Base-by-base conservation (phyloP, 1,140 invertebrate species). In the Drosophila eugracilis region DNA sequence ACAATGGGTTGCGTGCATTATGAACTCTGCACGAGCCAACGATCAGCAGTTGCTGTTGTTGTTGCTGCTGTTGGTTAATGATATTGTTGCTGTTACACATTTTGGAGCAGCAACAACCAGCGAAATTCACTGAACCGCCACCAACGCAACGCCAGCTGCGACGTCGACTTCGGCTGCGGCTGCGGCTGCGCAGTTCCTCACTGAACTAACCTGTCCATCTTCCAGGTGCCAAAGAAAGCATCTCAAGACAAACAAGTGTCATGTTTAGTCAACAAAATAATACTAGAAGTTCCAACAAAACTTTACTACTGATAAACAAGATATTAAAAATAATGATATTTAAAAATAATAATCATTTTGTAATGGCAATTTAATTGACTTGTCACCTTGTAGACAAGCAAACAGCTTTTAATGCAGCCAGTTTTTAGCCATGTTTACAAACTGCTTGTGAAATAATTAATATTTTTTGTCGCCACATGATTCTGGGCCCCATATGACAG, bases 21-120 rank as follows among this genome's bases (percentile, higher is more conserved):
- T 85, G 81, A 85, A 86, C 83, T 86, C 76, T 85, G 83, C 81
- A 85, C 81, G 81, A 78, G 81, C 72, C 76, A 85, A 60, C 74
- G 80, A 80, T 78, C 80, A 47, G 36, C 41, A 19, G 48, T 47
- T 34, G 36, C 15, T 41, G 7, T 19, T 39, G 37, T 37, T 37
- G 14, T 37, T 2, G 36, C 60, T 62, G 63, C 52, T 66, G 49
- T 32, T 45, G 37, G 30, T 10, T 10, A 10, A 32, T 66, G 44
- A 26, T 37, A 30, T 52, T 73, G 49, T 26, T 57, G 28, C 37
- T 65, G 47, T 74, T 86, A 66, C 47, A 62, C 36, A 42, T 75
- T 77, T 55, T 66, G 48, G 49, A 67, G 45, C 59, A 52, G 39
- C 37, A 47, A 41, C 26, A 49, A 37, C 17, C 15, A 30, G 42